Conservation (phyloP, 2,113 vertebrate genomes). For the Chitala chitala region DNA sequence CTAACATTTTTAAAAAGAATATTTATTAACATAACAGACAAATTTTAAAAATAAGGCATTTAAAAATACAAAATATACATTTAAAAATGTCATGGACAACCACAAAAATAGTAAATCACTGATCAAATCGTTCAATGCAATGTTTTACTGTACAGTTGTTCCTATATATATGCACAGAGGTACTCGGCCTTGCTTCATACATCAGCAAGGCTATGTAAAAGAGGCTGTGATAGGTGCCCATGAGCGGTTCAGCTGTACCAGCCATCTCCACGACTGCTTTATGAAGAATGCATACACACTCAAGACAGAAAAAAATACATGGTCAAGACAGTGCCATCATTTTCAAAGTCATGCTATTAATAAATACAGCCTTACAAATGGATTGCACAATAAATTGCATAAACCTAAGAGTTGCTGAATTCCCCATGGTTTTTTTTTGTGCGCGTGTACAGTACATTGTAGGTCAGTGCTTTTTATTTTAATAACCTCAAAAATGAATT, state of each 20-base stretch:
- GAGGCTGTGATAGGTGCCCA: neutral
- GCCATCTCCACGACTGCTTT: conserved; percentile 24
- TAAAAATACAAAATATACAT: conserved; percentile 65
- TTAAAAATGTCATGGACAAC: conserved; percentile 46
- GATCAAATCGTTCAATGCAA: conserved; percentile 19
- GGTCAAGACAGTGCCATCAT: neutral
- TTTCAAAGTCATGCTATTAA: conserved; percentile 18
- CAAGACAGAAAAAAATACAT: conserved; percentile 22
- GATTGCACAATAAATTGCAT: conserved; percentile 11
- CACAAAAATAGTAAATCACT: conserved; percentile 34
- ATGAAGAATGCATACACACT: conserved; percentile 26
- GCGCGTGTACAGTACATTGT: neutral
- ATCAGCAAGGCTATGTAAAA: neutral
- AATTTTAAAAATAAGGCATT: conserved; percentile 38
- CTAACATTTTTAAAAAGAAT: conserved; percentile 39
- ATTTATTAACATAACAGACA: conserved; percentile 61
- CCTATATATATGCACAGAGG: conserved; percentile 19
- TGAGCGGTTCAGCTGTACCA: conserved; percentile 20
- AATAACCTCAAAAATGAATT: neutral
- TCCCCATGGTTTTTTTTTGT: neutral
- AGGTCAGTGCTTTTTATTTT: neutral
- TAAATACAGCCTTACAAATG: neutral
- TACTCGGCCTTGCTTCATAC: neutral
- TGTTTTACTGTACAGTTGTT: conserved; percentile 28
- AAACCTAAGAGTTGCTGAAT: conserved; percentile 12